phyloP scores from a whole-genome alignment of 1,140 invertebrate genomes.

The Calliopsis andreniformis region DNA sequence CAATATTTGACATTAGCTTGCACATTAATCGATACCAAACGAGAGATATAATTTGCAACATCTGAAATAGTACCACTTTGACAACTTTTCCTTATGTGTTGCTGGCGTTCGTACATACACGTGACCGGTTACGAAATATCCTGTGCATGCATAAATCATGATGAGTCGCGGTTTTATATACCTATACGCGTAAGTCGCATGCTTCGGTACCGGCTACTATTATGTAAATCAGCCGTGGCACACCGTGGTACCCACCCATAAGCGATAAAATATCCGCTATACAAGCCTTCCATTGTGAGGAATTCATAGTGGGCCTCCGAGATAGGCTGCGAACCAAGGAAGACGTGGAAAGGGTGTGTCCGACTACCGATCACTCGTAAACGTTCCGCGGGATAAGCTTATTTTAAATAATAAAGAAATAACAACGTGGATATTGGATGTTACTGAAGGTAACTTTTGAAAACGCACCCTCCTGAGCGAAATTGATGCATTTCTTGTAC shows the following conservation, averaged over 20 bases:
- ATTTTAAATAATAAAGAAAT: not conserved
- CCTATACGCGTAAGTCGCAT: conserved; percentile 47
- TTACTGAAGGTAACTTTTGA: not conserved
- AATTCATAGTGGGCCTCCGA: conserved; percentile 36
- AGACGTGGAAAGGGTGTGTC: conserved; percentile 27
- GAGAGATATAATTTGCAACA: no score
- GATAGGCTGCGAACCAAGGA: conserved; percentile 20
- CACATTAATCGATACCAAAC: no score
- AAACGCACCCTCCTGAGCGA: no score
- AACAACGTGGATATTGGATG: not conserved
- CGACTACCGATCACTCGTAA: conserved; percentile 15
- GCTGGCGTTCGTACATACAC: not conserved
- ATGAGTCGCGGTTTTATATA: conserved; percentile 45
- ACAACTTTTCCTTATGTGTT: no score
- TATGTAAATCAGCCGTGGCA: conserved; percentile 65
- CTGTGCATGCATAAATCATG: conserved; percentile 57
- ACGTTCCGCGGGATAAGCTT: not conserved
- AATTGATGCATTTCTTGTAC: no score
- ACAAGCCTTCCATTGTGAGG: conserved; percentile 60
- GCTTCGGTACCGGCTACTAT: conserved; percentile 57
- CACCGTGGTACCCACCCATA: conserved; percentile 49
- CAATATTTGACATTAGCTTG: no score
- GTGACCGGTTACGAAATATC: conserved; percentile 5
- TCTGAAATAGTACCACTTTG: no score
- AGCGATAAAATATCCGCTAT: conserved; percentile 67